Evolutionary conservation across 2,797 vertebrate species (phyloP).

Genomic region (Eospalax fontanierii): DNA sequence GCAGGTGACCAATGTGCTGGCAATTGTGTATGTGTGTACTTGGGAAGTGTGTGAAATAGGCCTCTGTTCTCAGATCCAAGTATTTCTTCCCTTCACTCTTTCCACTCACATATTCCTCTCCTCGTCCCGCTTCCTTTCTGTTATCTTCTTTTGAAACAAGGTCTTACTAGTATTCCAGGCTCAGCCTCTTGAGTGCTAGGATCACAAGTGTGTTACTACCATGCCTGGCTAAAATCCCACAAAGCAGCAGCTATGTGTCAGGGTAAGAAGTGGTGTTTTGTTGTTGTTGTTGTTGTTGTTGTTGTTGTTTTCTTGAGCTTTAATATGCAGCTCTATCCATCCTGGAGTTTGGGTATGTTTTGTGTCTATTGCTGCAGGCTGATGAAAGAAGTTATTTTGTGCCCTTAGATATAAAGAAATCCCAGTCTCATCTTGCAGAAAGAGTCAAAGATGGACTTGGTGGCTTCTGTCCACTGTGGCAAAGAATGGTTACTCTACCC

Average conservation of each 20-base stretch:
- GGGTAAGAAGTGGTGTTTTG: not conserved
- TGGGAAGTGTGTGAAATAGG: not conserved
- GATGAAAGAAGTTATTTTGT: not conserved
- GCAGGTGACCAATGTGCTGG: not conserved
- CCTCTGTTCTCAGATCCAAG: not conserved
- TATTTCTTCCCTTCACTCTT: not conserved
- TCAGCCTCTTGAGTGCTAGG: not conserved
- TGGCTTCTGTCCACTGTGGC: not conserved
- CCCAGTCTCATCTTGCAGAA: not conserved
- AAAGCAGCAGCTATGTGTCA: not conserved
- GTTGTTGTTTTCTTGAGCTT: constrained; percentile 16
- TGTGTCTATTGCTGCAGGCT: not conserved
- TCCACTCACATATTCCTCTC: not conserved
- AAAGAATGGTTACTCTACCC: not conserved
- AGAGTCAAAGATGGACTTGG: not conserved
- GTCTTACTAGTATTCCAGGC: not conserved
- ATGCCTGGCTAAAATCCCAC: not conserved
- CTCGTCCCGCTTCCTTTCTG: not conserved
- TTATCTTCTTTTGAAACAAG: not conserved
- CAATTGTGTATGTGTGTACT: not conserved
- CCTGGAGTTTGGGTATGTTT: not conserved
- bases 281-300: too few relatives aligned
- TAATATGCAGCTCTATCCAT: not conserved
- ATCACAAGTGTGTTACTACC: not conserved
- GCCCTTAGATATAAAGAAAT: not conserved